Evolutionary conservation across 2,888 invertebrate genomes (phyloP), one percentile per base, ranked within the genome.

Genomic region (Conus canariensis): DNA sequence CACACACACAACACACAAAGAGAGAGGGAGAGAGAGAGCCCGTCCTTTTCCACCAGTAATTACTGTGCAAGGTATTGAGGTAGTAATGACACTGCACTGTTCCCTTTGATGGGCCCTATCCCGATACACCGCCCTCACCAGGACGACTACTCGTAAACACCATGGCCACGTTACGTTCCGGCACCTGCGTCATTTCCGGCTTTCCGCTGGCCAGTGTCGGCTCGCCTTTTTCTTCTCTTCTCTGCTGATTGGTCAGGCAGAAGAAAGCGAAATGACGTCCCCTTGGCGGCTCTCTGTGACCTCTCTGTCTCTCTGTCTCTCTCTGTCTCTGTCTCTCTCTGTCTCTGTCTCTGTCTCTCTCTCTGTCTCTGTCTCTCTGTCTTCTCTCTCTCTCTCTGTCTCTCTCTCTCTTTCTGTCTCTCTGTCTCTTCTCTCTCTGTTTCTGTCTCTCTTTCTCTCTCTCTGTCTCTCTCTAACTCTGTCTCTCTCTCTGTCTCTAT

Each of bases 181-280:
- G 7, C 58, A 19, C 8, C 58, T 10, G 19, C 82, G 82, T 83
- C 82, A 83, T 83, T 83, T 83, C 82, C 82, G 56, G 3, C 58
- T 83, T 83, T 83, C 82, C 82, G 82, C 56, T 25, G 58, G 16
- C 58, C 82, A 83, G 22, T 83, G 82, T 83, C 82, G 30, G 82
- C 56, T 83, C 19, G 82, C 22, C 82, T 58, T 83, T 30, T 83
- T 83, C 82, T 83, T 83, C 58, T 82, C 22, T n/a, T 83, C 30
- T 83, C 82, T 45, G 10, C 80, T 30, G 80, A 80, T 80, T 80
- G 80, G 82, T 83, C 82, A 83, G 56, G 82, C 82, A 58, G 82
- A 83, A 83, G 82, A 83, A 22, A 22, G 82, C 22, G 19, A 25
- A 22, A 83, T 58, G 22, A 58, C 58, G 8, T 9, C 82, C 82